Conservation (phyloP, 2,888 invertebrate species). For the Scrobipalpa atriplicella region DNA sequence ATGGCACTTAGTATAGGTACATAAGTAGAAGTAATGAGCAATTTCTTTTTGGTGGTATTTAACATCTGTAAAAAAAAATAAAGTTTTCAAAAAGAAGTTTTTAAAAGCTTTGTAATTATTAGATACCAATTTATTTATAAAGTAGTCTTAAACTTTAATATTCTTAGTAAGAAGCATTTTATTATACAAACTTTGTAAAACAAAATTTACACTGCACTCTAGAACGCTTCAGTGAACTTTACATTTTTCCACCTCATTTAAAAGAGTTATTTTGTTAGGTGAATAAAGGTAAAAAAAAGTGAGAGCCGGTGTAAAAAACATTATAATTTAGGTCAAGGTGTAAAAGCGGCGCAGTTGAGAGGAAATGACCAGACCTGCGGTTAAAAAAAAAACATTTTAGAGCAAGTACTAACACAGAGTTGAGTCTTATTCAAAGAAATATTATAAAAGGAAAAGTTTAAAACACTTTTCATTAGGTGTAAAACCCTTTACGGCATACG, state of each 20-base stretch:
- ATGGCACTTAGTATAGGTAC: too few relatives aligned
- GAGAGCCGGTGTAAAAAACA: conserved; percentile 3
- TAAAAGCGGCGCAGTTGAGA: not conserved
- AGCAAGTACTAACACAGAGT: not conserved
- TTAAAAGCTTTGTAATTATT: too few relatives aligned
- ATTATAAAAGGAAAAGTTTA: too few relatives aligned
- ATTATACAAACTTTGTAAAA: too few relatives aligned
- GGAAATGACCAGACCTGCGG: not conserved
- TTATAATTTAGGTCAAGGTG: conserved; percentile 20
- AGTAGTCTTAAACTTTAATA: not conserved
- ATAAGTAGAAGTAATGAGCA: too few relatives aligned
- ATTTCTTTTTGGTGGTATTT: too few relatives aligned
- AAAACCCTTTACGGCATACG: too few relatives aligned
- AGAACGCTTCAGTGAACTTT: not conserved
- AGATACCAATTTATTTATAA: too few relatives aligned
- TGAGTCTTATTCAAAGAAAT: not conserved
- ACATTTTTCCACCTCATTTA: not conserved
- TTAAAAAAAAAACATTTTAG: not conserved
- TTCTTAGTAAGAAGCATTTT: conserved; percentile 7
- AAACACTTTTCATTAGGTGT: too few relatives aligned
- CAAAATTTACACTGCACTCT: not conserved
- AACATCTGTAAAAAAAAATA: too few relatives aligned
- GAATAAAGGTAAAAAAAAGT: conserved; percentile 3
- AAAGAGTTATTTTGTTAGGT: not conserved
- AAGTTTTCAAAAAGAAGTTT: too few relatives aligned